phyloP scores from a whole-genome alignment of 2,888 invertebrate genomes.

The Dolichomitus sp. region DNA sequence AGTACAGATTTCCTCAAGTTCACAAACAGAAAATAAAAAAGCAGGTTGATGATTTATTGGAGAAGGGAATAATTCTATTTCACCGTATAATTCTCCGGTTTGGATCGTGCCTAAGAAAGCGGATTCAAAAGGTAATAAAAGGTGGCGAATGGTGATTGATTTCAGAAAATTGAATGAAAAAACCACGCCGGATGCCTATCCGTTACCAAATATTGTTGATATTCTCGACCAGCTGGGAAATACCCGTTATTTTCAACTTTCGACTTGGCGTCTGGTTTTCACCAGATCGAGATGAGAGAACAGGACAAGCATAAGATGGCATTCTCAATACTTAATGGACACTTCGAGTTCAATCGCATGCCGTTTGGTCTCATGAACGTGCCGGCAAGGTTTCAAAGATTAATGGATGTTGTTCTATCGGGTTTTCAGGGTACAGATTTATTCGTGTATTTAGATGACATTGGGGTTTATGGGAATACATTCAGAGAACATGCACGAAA shows the following conservation, averaged over 20 bases:
- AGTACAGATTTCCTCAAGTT: conserved; percentile 37
- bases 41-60: conserved; percentile 3
- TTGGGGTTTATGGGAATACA: conserved; percentile 42
- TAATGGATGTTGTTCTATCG: conserved; percentile 55
- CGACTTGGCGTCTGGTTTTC: conserved; percentile 72
- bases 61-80: conserved; percentile 33
- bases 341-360: conserved; percentile 15
- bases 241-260: conserved; percentile 70
- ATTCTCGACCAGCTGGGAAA: conserved; percentile 71
- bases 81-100: conserved; percentile 34
- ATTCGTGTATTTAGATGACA: conserved; percentile 55
- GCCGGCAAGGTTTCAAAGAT: conserved; percentile 53
- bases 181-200: conserved; percentile 53
- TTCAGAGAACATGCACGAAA: conserved; percentile 44
- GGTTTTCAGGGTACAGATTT: conserved; percentile 40
- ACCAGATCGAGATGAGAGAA: conserved; percentile 70
- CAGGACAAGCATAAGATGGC: conserved; percentile 46
- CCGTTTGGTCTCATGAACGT: conserved; percentile 56
- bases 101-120: conserved; percentile 42
- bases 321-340: conserved; percentile 43
- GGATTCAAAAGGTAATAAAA: conserved; percentile 19
- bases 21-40: conserved; percentile 33
- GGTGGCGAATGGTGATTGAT: conserved; percentile 37
- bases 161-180: conserved; percentile 52
- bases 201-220: conserved; percentile 51